phyloP scores from a whole-genome alignment of 2,113 vertebrate genomes.

The Capra hircus region DNA sequence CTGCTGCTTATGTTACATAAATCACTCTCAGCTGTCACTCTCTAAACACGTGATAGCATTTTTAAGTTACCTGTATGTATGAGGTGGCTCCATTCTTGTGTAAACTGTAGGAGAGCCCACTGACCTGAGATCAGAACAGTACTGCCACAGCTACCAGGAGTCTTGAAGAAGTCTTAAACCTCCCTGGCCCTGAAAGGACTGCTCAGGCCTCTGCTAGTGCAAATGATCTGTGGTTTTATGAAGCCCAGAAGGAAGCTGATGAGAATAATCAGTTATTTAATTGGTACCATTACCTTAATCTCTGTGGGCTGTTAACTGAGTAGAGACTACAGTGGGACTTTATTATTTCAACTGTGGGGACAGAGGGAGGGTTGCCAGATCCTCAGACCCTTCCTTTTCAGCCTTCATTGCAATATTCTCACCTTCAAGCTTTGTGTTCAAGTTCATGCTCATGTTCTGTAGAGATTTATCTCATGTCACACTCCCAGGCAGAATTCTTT shows the following conservation, averaged over 20 bases:
- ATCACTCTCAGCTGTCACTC: neutral
- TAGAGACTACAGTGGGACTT: neutral
- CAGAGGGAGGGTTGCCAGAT: neutral
- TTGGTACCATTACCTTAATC: neutral
- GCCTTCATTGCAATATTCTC: neutral
- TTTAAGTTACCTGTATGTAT: neutral
- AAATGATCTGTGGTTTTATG: neutral
- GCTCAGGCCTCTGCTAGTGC: neutral
- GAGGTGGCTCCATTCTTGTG: neutral
- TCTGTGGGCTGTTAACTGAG: neutral
- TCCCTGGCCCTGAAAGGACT: neutral
- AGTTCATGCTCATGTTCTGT: neutral
- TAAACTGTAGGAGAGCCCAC: neutral
- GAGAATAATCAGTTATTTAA: neutral
- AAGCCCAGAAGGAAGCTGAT: neutral
- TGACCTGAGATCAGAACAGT: neutral
- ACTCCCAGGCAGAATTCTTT: neutral
- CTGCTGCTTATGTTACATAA: neutral
- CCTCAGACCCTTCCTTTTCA: neutral
- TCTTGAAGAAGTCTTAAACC: neutral
- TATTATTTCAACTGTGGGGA: neutral
- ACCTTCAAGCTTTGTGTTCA: neutral
- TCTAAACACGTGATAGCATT: neutral
- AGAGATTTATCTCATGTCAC: neutral
- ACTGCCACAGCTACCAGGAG: neutral